These are phyloP conservation scores for Reticulitermes lucifugus DNA, from an alignment of 2,888 invertebrate genomes.

Conservation along the genomic window DNA sequence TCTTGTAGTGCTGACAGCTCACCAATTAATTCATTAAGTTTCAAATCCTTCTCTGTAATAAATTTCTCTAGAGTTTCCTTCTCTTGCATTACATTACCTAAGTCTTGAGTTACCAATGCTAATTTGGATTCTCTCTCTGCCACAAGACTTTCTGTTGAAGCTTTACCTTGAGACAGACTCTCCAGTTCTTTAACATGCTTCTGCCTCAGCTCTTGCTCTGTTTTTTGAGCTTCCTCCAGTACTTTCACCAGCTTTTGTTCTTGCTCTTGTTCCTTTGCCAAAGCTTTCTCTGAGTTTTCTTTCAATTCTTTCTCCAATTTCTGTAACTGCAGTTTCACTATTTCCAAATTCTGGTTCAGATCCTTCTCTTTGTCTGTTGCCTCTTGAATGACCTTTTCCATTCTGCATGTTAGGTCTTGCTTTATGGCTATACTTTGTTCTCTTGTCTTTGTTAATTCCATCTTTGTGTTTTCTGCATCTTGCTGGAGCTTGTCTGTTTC, in stretches of 20 bases:
- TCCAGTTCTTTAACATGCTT: constrained; percentile 63
- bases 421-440: constrained; percentile 68
- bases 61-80: constrained; percentile 45
- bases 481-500: constrained; percentile 65
- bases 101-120: constrained; percentile 64
- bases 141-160: constrained; percentile 41
- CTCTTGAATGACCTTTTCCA: constrained; percentile 42
- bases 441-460: constrained; percentile 68
- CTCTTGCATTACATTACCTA: constrained; percentile 54
- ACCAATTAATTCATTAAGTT: constrained; percentile 63
- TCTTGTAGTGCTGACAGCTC: constrained; percentile 63
- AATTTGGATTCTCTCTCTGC: constrained; percentile 63
- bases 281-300: constrained; percentile 38
- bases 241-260: constrained; percentile 61
- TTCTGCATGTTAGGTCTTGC: constrained; percentile 62
- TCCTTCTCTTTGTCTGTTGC: constrained; percentile 62
- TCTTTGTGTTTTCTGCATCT: constrained; percentile 66
- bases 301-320: constrained; percentile 46
- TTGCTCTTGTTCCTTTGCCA: constrained; percentile 48
- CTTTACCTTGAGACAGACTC: constrained; percentile 53
- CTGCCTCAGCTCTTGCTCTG: constrained; percentile 66
- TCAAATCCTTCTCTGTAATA: constrained; percentile 66
- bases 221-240: constrained; percentile 66
- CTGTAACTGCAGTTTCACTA: constrained; percentile 38
- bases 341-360: constrained; percentile 64